These are phyloP conservation scores for Protosalanx chinensis DNA, from an alignment of 2,797 vertebrate species.

Conservation along the genomic window DNA sequence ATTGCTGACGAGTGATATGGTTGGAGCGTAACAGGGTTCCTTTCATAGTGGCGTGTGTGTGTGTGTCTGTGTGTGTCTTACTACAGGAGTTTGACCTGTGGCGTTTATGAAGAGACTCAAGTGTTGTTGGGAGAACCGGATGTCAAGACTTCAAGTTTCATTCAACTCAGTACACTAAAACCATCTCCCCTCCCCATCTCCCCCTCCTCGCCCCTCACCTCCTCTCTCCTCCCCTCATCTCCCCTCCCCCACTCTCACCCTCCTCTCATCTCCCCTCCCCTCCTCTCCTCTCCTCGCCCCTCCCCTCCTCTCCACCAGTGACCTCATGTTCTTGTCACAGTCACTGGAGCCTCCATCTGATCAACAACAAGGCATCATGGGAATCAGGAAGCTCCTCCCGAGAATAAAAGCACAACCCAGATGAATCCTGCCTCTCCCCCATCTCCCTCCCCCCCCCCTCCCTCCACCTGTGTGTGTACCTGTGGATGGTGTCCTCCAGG, in stretches of 20 bases:
- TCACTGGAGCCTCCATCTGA: background rate
- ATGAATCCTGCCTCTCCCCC: too few species aligned
- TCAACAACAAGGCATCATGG: background rate
- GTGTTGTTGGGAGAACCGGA: background rate
- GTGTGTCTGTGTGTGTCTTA: background rate
- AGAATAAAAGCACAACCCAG: background rate
- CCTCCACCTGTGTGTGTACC: constrained; percentile 65
- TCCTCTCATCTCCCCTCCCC: background rate
- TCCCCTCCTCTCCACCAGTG: background rate
- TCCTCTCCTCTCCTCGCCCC: too few species aligned
- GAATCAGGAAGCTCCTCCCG: constrained; percentile 1
- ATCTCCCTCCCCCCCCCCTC: too few species aligned
- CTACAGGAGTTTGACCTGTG: background rate
- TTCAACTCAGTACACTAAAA: too few species aligned
- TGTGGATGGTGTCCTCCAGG: constrained; percentile 87
- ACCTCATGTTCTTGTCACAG: background rate
- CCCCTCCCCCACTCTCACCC: background rate
- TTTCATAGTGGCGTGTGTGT: background rate
- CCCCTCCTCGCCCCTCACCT: background rate
- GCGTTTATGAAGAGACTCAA: background rate
- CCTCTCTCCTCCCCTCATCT: constrained; percentile 10
- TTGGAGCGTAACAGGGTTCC: background rate
- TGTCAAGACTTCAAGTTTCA: too few species aligned
- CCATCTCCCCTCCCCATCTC: background rate
- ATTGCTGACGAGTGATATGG: background rate